Evolutionary conservation across 2,113 vertebrate genomes (phyloP).

Genomic region (Phyllostomus hastatus): DNA sequence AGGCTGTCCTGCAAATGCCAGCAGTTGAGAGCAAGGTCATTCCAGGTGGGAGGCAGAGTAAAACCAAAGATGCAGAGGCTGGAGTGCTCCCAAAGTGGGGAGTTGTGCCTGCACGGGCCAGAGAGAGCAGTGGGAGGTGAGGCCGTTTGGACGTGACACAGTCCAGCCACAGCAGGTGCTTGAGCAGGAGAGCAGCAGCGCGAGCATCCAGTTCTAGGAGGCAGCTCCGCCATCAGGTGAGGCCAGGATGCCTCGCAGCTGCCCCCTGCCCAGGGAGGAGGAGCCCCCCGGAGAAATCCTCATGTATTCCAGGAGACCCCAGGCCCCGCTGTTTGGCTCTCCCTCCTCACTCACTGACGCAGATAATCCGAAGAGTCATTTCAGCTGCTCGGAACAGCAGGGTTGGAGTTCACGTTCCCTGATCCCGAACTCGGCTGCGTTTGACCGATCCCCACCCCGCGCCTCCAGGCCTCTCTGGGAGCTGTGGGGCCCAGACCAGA

Average conservation of each 20-base stretch:
- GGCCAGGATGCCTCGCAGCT: not conserved
- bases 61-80: not conserved
- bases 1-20: not conserved
- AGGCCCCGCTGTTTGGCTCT: not conserved
- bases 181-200: not conserved
- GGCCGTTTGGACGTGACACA: not conserved
- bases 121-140: not conserved
- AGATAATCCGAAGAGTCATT: slow-evolving; percentile 42
- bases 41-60: not conserved
- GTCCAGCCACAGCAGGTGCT: not conserved
- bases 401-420: not conserved
- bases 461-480: not conserved
- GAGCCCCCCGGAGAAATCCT: not conserved
- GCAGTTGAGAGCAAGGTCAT: not conserved
- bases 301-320: not conserved
- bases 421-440: not conserved
- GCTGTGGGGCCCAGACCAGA: not conserved
- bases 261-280: not conserved
- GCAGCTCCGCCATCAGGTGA: not conserved
- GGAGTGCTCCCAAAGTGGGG: not conserved
- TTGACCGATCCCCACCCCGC: not conserved
- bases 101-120: not conserved
- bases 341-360: not conserved
- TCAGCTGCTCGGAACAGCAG: slow-evolving; percentile 17
- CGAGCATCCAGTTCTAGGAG: not conserved